Evolutionary conservation across 2,888 invertebrate genomes (phyloP).

Genomic region (Eutolmus rufibarbis): DNA sequence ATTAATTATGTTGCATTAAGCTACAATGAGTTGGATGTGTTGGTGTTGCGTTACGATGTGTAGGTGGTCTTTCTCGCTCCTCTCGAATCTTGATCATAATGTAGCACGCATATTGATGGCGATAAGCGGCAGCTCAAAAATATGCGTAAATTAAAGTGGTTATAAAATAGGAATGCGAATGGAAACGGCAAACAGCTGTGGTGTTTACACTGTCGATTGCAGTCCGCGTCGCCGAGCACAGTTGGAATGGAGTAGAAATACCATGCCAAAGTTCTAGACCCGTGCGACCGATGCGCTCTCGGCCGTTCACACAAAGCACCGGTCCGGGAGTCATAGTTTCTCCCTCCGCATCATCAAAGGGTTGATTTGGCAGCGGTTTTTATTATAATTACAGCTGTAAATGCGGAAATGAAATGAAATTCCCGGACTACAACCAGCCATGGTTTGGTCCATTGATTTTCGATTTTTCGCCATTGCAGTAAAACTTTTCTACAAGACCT

Average conservation of each 20-base stretch:
- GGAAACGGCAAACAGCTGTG: neutral
- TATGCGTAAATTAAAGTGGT: neutral
- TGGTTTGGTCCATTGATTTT: slow-evolving; percentile 23
- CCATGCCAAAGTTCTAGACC: neutral
- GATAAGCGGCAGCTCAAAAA: neutral
- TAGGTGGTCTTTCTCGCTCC: neutral
- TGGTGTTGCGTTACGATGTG: neutral
- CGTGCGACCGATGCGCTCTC: neutral
- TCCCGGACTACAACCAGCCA: neutral
- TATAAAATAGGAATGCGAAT: neutral
- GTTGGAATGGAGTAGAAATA: neutral
- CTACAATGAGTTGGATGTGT: neutral
- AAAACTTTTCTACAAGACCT: slow-evolving; percentile 28
- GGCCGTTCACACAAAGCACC: neutral
- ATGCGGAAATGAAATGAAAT: neutral
- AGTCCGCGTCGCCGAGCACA: neutral
- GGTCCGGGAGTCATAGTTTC: neutral
- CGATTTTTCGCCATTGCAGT: slow-evolving; percentile 31
- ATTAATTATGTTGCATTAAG: neutral
- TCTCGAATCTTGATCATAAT: neutral
- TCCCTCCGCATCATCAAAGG: neutral
- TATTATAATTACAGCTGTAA: neutral
- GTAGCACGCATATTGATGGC: neutral
- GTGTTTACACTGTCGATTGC: neutral
- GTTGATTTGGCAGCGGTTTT: neutral